These are phyloP conservation scores for Forbesichthys agassizii DNA, from an alignment of 2,113 vertebrate genomes.

Conservation along the genomic window DNA sequence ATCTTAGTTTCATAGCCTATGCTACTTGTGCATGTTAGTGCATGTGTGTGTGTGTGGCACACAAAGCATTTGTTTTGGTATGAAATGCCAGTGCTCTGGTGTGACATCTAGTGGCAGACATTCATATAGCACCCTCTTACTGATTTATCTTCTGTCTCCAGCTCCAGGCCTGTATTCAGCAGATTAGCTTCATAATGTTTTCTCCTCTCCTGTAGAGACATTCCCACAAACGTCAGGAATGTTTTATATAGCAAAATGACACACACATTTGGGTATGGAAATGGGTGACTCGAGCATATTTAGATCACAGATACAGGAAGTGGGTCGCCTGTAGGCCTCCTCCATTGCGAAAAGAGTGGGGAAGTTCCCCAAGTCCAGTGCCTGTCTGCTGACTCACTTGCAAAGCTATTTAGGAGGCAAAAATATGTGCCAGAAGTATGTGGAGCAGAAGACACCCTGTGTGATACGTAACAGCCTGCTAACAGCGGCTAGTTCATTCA, in stretches of 20 bases:
- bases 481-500: constrained; percentile 32
- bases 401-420: neutral
- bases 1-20: too few relatives aligned
- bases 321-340: neutral
- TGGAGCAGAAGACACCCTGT: constrained; percentile 19
- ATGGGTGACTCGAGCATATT: neutral
- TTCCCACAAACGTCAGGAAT: constrained; percentile 1
- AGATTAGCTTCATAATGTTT: constrained; percentile 87
- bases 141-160: constrained; percentile 92
- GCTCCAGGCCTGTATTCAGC: constrained; percentile 86
- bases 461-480: constrained; percentile 39
- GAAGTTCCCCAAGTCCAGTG: constrained; percentile 17
- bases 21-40: too few relatives aligned
- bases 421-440: constrained; percentile 10
- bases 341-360: constrained; percentile 36
- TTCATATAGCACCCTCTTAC: constrained; percentile 65
- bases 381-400: constrained; percentile 44
- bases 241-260: neutral
- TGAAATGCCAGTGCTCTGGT: too few relatives aligned
- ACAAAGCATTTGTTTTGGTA: too few relatives aligned
- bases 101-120: too few relatives aligned
- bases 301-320: constrained; percentile 33
- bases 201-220: constrained; percentile 84
- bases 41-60: too few relatives aligned
- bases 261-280: neutral